Evolutionary conservation across 1,140 invertebrate species (phyloP), one percentile per base, ranked within the genome.

Genomic region (Hydropsyche tenuis): DNA sequence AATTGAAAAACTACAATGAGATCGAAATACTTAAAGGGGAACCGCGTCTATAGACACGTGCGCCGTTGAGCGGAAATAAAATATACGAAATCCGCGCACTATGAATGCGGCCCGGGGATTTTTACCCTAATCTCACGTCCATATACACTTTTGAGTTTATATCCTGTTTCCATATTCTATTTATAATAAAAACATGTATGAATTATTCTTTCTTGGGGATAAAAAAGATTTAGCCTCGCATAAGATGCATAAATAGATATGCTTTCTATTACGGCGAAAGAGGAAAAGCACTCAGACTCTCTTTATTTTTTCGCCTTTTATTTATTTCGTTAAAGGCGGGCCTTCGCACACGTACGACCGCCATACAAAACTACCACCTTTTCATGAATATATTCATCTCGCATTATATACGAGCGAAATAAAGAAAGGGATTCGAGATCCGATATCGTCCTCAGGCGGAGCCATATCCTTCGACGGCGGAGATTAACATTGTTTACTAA

Each of bases 161-260:
- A 75, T 75, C 73, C 69, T 75, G 73, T 75, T 75, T 65, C 69
- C 68, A 71, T 71, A 71, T 71, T 75, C 73, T 69, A 75, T 75
- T 75, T 75, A 75, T 75, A 75, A 75, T 75, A 75, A 75, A 75
- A 71, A 71, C 68, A 56, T 75, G 70, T 72, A 75, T 75, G 73
- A 75, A 75, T 75, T 70, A 75, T 75, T 75, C 73, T 64, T 66
- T 48, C 53, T 71, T 66, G 63, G 62, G 69, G 70, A 63, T 65
- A 70, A 48, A 71, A 65, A 66, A 43, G 73, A 64, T 71, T 74
- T 74, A 63, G 66, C 25, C 30, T 63, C 63, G 69, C 22, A 68
- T 65, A 45, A 74, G 73, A 74, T 74, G 73, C 73, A 74, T 69
- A 63, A 42, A 62, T 51, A 51, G 43, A 68, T 68, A 51, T 51